These are phyloP conservation scores for Beroe ovata DNA, from an alignment of 37 sponge, comb jelly and placozoan species.

Conservation along the genomic window DNA sequence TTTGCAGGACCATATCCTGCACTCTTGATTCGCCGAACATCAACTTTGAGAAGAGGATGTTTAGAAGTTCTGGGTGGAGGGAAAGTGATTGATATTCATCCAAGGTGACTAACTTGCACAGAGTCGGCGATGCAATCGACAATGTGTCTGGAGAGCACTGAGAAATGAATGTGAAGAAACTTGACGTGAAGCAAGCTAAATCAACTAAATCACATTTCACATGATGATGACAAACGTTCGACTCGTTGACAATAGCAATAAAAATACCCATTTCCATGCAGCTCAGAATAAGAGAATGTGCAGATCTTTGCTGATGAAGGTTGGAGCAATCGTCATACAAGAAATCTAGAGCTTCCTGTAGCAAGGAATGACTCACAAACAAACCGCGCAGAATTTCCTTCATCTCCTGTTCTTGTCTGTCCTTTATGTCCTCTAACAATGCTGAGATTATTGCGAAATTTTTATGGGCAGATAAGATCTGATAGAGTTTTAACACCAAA, in stretches of 20 bases:
- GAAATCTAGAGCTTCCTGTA: not conserved
- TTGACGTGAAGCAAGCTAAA: not conserved
- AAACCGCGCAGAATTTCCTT: not conserved
- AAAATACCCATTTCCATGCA: not conserved
- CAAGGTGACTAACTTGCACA: not conserved
- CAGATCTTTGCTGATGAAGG: not conserved
- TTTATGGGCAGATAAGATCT: not conserved
- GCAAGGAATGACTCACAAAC: not conserved
- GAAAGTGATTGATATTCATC: not conserved
- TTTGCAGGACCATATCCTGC: not conserved
- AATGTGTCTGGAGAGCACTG: not conserved
- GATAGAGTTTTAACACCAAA: not conserved
- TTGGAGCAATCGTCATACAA: constrained; percentile 27
- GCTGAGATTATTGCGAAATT: not conserved
- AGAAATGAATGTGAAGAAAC: not conserved
- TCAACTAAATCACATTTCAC: not conserved
- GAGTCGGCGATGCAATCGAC: not conserved
- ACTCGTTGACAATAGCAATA: not conserved
- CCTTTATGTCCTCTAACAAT: not conserved
- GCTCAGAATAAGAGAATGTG: not conserved
- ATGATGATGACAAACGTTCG: constrained; percentile 26
- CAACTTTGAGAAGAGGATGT: not conserved
- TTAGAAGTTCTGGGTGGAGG: not conserved
- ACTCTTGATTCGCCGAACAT: not conserved
- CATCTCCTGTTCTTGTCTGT: not conserved